Conservation (phyloP, 2,888 invertebrate genomes). For the Nemoura dubitans region DNA sequence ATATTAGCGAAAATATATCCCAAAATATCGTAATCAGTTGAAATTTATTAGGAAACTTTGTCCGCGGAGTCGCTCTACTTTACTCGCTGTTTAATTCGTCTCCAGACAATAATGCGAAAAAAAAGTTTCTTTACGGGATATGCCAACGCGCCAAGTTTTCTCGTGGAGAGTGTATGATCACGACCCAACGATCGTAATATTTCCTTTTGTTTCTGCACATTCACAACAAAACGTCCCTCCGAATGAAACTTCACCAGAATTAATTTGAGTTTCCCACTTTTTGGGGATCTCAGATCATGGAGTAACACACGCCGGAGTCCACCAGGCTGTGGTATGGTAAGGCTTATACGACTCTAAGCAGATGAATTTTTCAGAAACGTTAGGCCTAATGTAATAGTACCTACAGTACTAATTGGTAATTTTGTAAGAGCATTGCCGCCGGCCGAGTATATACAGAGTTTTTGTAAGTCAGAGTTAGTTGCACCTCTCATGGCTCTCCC, state of each 20-base stretch:
- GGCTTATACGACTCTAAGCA: no score
- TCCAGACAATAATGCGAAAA: not conserved
- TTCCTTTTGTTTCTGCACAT: not conserved
- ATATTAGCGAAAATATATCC: no score
- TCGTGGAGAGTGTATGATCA: not conserved
- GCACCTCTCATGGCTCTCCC: not conserved
- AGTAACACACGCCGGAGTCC: no score
- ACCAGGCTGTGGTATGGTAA: no score
- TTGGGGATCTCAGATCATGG: no score
- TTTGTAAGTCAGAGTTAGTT: slow-evolving; percentile 15
- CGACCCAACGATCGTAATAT: not conserved
- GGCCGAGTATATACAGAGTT: not conserved
- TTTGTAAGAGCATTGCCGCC: slow-evolving; percentile 36
- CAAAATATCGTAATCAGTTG: no score
- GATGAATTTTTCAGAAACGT: no score
- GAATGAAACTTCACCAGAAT: not conserved
- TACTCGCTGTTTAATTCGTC: not conserved
- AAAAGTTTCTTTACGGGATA: not conserved
- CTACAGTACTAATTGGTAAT: slow-evolving; percentile 35
- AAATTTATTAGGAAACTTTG: no score
- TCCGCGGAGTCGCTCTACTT: not conserved
- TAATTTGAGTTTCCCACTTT: no score
- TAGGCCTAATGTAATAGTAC: not conserved
- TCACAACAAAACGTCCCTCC: not conserved
- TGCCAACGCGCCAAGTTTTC: not conserved